Evolutionary conservation across 1,140 invertebrate species (phyloP).

Genomic region (Condylostylus longicornis): DNA sequence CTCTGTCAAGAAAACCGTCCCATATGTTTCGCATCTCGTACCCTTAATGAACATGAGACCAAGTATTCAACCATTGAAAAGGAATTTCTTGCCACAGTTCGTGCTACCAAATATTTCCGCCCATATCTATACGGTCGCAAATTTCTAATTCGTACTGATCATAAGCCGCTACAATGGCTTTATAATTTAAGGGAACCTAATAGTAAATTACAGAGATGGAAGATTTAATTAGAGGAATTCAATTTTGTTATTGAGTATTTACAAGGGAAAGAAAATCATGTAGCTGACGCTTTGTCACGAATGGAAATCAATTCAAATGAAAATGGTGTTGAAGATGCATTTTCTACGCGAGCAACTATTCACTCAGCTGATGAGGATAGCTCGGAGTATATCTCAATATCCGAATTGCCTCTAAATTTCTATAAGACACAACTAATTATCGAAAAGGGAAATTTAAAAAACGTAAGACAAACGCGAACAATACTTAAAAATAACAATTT

Average conservation of each 20-base stretch:
- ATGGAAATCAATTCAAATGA: too few relatives aligned
- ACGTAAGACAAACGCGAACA: background rate
- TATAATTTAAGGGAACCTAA: slow-evolving; percentile 30
- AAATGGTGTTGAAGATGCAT: background rate
- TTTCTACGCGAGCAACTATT: too few relatives aligned
- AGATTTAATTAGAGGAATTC: slow-evolving; percentile 22
- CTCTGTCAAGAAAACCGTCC: slow-evolving; percentile 12
- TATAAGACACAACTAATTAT: background rate
- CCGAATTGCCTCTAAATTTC: background rate
- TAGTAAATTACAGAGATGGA: slow-evolving; percentile 18
- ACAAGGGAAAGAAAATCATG: slow-evolving; percentile 19
- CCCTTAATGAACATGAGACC: slow-evolving; percentile 16
- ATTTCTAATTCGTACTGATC: slow-evolving; percentile 37
- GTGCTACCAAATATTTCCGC: slow-evolving; percentile 31
- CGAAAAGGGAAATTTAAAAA: background rate
- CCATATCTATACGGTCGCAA: slow-evolving; percentile 33
- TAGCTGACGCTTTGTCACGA: slow-evolving; percentile 18
- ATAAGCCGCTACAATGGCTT: slow-evolving; percentile 35
- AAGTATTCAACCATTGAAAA: slow-evolving; percentile 21
- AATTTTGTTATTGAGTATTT: slow-evolving; percentile 23
- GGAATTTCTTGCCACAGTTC: slow-evolving; percentile 22
- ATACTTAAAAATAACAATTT: background rate
- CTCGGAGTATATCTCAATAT: background rate
- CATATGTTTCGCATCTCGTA: slow-evolving; percentile 12
- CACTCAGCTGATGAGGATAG: too few relatives aligned